Evolutionary conservation across 2,888 invertebrate species (phyloP), one percentile per base, ranked within the genome.

Genomic region (Molorchus minor): DNA sequence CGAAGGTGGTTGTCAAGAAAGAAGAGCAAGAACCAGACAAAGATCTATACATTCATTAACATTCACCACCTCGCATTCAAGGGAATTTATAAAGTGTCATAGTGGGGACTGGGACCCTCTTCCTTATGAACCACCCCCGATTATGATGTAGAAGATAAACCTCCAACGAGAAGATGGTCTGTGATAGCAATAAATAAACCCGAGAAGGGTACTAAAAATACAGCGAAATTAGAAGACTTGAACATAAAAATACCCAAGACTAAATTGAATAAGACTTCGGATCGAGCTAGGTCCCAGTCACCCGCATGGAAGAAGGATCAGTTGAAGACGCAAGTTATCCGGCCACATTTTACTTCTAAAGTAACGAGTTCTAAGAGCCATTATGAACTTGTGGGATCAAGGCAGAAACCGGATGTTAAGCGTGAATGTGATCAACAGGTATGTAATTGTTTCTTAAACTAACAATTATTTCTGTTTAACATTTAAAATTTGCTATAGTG

Each of bases 91-190:
- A 60, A 78, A 75, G 65, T 75, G 75, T 52, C 75, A 76, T 57
- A 77, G 76, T 44, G 75, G 74, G 41, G 75, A 73, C 29, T 77
- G 74, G 61, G 76, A 76, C 43, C 74, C 75, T 12, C 62, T 78
- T 13, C 78, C 78, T 8, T 80, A 77, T 63, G 81, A 80, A 65
- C 81, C 81, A 3, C 79, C 79, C 81, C 81, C 3, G 81, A 81
- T 68, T 81, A 81, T 59, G 80, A 81, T 52, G 62, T 73, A 4
- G 72, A 74, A 47, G 71, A 71, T 7, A 66, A 65, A 35, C 65
- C 64, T 12, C 62, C 64, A 4, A 70, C 64, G 13, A 69, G 77
- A 41, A 64, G 78, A 59, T 78, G 78, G 78, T 77, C 80, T 2
- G 76, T 80, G 47, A 79, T 79, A 17, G 77, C 66, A 45, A 56